Conservation (phyloP, 2,113 vertebrate genomes). For the Odontophorus gujanensis region DNA sequence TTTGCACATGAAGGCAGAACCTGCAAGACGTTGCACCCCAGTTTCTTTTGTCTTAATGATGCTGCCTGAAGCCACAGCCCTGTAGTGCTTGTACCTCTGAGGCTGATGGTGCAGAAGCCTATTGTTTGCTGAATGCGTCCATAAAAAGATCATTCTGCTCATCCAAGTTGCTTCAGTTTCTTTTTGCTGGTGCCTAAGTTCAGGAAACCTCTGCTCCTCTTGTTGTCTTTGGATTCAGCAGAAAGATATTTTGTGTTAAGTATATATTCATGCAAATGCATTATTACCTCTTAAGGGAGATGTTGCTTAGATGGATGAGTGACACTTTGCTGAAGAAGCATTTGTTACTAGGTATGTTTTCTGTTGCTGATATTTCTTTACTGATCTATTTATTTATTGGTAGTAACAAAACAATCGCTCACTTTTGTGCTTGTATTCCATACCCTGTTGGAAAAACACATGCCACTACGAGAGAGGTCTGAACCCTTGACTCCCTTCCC, state of each 20-base stretch:
- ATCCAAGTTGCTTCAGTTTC: constrained; percentile 10
- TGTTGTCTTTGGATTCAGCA: background rate
- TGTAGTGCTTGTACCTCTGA: background rate
- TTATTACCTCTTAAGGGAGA: constrained; percentile 33
- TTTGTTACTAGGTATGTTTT: background rate
- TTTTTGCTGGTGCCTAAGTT: background rate
- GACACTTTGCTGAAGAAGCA: background rate
- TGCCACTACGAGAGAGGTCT: background rate
- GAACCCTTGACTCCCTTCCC: background rate
- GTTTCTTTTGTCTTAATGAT: constrained; percentile 20
- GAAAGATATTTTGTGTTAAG: constrained; percentile 22
- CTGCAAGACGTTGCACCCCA: background rate
- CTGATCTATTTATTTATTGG: background rate
- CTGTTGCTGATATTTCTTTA: background rate
- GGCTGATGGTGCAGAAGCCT: background rate
- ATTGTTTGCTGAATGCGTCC: constrained; percentile 29
- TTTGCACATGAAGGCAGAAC: background rate
- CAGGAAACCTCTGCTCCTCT: background rate
- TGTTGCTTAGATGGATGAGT: background rate
- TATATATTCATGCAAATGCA: constrained; percentile 31
- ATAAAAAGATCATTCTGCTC: background rate
- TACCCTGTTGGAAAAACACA: background rate
- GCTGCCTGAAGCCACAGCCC: constrained; percentile 8
- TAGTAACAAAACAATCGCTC: background rate
- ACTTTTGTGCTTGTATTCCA: background rate